Evolutionary conservation across 2,797 vertebrate genomes (phyloP).

Genomic region (Tangara arthus): DNA sequence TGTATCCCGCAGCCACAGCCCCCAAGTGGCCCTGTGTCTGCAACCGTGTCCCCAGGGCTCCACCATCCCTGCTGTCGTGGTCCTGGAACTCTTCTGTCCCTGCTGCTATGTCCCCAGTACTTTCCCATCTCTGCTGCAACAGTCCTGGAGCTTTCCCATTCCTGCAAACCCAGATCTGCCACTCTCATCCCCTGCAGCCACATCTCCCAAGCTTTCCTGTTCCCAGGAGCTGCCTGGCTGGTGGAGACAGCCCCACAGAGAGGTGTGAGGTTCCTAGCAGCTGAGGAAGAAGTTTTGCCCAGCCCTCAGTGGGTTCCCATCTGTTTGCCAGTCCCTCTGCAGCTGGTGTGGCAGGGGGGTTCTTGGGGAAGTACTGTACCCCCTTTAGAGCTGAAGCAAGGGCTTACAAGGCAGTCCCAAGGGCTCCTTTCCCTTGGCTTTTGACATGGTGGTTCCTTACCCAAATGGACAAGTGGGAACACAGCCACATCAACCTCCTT

Average conservation of each 20-base stretch:
- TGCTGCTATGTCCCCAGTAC: background rate
- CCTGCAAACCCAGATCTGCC: background rate
- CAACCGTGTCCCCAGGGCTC: background rate
- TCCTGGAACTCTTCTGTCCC: background rate
- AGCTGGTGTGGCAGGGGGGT: background rate
- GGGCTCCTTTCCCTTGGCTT: background rate
- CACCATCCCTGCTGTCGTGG: accelerated
- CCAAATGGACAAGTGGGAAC: too few species aligned
- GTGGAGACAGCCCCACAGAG: background rate
- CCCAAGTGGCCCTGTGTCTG: too few species aligned
- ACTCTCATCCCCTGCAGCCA: background rate
- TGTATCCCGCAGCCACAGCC: background rate
- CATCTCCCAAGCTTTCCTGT: background rate
- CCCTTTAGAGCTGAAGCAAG: background rate
- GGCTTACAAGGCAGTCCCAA: background rate
- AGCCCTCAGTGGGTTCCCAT: background rate
- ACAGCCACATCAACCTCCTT: accelerated
- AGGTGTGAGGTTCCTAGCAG: background rate
- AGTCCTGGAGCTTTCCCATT: background rate
- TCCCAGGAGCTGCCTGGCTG: background rate
- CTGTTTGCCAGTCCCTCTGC: background rate
- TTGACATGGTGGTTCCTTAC: background rate
- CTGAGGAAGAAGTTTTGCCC: background rate
- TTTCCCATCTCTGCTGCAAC: background rate
- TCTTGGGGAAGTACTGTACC: accelerated